phyloP scores from a whole-genome alignment of 2,888 invertebrate genomes.

The Epinotia brunnichana region DNA sequence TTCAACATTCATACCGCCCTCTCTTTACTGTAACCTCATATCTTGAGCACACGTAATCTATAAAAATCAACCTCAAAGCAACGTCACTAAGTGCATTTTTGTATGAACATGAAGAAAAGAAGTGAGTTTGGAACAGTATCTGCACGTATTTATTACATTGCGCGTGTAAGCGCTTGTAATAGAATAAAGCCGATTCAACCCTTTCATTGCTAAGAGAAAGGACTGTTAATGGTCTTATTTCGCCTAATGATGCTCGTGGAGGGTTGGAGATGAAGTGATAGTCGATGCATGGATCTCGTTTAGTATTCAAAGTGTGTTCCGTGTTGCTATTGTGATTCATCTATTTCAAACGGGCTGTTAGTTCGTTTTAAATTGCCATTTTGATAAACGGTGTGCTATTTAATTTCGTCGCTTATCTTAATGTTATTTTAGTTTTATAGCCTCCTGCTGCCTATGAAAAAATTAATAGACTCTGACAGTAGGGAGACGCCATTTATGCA shows the following conservation, averaged over 20 bases:
- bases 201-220: constrained; percentile 82
- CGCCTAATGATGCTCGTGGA: constrained; percentile 76
- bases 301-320: constrained; percentile 40
- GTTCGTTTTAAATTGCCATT: constrained; percentile 19
- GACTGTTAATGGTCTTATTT: constrained; percentile 83
- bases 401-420: neutral
- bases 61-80: neutral
- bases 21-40: neutral
- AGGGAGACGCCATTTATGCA: neutral
- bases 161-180: constrained; percentile 81
- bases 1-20: constrained; percentile 72
- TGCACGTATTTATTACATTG: constrained; percentile 77
- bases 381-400: constrained; percentile 5
- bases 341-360: constrained; percentile 25
- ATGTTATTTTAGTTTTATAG: neutral
- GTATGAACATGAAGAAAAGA: too few species aligned
- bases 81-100: neutral
- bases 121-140: neutral
- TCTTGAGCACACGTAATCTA: neutral
- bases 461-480: too few species aligned
- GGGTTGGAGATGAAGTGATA: constrained; percentile 81
- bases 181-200: constrained; percentile 82
- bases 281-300: constrained; percentile 74
- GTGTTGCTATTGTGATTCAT: constrained; percentile 22
- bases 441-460: neutral